Conservation (phyloP, 2,797 vertebrate genomes). For the Rhabdomys pumilio region DNA sequence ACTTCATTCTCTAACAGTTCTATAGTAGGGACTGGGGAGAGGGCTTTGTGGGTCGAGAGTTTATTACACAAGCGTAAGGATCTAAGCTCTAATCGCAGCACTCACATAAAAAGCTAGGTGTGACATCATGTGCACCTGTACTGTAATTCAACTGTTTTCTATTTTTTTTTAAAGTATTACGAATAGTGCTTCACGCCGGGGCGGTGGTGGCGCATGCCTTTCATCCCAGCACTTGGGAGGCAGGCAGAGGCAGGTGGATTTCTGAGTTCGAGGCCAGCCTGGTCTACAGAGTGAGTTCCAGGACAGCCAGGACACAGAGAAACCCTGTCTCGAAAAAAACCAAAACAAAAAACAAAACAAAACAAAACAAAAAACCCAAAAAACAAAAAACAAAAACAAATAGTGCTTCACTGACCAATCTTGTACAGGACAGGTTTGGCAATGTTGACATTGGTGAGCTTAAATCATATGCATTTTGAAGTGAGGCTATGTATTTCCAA, state of each 20-base stretch:
- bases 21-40: background rate
- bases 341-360: no score
- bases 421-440: conserved; percentile 7
- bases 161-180: background rate
- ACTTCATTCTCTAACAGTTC: background rate
- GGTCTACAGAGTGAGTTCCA: no score
- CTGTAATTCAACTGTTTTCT: background rate
- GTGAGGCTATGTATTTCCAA: conserved; percentile 32
- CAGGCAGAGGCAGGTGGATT: no score
- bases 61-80: background rate
- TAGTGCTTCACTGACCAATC: conserved; percentile 17
- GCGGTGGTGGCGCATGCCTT: no score
- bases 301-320: no score
- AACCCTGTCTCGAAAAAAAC: no score
- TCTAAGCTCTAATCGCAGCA: background rate
- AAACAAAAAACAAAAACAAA: background rate
- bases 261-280: no score
- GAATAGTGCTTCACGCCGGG: background rate
- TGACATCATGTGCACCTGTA: no score
- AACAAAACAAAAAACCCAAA: no score
- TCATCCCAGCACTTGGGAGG: no score
- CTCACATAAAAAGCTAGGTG: background rate
- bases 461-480: conserved; percentile 43
- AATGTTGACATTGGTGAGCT: conserved; percentile 16
- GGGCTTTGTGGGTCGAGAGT: background rate